Evolutionary conservation across 1,140 invertebrate species (phyloP).

Genomic region (Frieseomelitta varia): DNA sequence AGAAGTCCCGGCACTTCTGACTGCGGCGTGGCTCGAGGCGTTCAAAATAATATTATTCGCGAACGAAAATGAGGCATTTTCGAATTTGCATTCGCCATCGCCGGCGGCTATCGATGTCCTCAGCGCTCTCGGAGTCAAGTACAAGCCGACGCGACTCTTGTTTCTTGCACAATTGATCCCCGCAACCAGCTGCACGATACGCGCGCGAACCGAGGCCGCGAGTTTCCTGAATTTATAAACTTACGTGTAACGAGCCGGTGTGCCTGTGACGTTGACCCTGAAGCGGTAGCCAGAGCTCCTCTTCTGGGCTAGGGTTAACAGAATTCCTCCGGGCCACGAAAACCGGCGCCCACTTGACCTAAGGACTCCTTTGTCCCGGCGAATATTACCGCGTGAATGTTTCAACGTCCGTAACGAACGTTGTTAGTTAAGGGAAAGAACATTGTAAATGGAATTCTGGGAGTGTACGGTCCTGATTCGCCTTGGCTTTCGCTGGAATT

Average conservation of each 20-base stretch:
- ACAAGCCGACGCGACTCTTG: background rate
- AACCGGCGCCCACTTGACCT: background rate
- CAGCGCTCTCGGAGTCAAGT: constrained; percentile 14
- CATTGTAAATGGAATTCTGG: background rate
- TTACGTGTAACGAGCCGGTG: background rate
- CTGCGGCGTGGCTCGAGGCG: background rate
- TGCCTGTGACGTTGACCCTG: constrained; percentile 33
- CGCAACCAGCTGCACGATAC: background rate
- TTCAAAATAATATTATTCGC: constrained; percentile 45
- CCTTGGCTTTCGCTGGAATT: background rate
- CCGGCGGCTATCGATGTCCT: constrained; percentile 37
- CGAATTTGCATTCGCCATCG: constrained; percentile 39
- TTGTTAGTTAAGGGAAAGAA: background rate
- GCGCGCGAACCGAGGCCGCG: background rate
- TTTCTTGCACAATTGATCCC: constrained; percentile 24
- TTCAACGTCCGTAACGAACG: background rate
- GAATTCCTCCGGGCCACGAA: background rate
- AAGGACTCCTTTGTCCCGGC: background rate
- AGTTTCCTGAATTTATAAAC: constrained; percentile 32
- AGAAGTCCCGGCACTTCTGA: constrained; percentile 27
- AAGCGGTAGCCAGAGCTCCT: constrained; percentile 11
- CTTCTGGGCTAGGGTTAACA: background rate
- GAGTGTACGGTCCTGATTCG: background rate
- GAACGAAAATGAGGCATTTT: constrained; percentile 50
- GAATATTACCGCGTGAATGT: constrained; percentile 12